A percentile compares a stretch with the other conserved stretches of the same genome.
phyloP scores from a whole-genome alignment of 2,797 vertebrate species.

The Protonibea diacanthus region DNA sequence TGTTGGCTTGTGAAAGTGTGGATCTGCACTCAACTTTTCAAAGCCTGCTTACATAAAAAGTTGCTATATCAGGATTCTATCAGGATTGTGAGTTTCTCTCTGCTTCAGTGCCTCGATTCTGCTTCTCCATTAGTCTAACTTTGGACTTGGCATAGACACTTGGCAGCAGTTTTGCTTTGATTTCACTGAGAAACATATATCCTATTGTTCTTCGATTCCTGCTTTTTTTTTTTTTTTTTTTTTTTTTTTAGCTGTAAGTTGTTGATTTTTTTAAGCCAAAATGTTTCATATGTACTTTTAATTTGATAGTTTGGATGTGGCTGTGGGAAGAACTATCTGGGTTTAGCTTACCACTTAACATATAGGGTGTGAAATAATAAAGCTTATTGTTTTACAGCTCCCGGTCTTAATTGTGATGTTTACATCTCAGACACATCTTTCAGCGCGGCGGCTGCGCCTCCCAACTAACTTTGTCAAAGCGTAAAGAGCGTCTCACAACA shows the following conservation, averaged over 20 bases:
- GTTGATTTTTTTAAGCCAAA: background rate
- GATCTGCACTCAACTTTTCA: conserved; percentile 12
- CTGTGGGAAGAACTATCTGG: background rate
- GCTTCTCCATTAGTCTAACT: conserved; percentile 23
- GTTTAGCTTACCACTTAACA: background rate
- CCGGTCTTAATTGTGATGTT: conserved; percentile 54
- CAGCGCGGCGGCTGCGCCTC: conserved; percentile 11
- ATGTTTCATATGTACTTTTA: background rate
- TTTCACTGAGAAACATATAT: conserved; percentile 6
- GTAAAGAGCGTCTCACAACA: conserved; percentile 59
- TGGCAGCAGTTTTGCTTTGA: conserved; percentile 22
- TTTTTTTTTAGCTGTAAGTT: background rate
- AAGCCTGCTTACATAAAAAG: conserved; percentile 15
- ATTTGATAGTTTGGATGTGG: background rate
- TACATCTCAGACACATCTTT: conserved; percentile 39
- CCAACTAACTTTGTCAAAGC: conserved; percentile 36
- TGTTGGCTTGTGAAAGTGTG: conserved; percentile 16
- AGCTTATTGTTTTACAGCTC: conserved; percentile 4
- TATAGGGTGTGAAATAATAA: background rate
- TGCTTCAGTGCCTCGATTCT: background rate
- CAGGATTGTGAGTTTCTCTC: background rate
- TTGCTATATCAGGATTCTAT: conserved; percentile 19
- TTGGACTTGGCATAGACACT: conserved; percentile 25
- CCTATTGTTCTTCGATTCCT: background rate
- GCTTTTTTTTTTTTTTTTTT: background rate